Conservation (phyloP, 1,140 invertebrate genomes). For the Portunus trituberculatus region DNA sequence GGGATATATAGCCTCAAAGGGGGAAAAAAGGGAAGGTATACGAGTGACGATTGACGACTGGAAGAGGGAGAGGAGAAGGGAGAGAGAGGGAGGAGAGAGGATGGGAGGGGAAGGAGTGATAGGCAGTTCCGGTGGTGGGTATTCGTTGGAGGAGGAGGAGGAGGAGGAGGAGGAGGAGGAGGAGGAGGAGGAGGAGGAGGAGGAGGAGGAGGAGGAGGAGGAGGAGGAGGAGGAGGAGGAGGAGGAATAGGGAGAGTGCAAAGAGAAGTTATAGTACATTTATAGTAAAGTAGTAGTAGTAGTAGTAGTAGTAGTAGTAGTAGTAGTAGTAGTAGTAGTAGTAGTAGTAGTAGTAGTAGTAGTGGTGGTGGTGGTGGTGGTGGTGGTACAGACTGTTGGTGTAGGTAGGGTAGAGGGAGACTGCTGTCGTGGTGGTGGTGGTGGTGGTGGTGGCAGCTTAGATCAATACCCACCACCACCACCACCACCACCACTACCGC, state of each 20-base stretch:
- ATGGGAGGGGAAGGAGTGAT: not conserved
- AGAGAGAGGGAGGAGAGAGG: not conserved
- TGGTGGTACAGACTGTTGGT: not conserved
- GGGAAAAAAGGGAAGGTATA: not conserved
- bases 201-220: not conserved
- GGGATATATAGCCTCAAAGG: not conserved
- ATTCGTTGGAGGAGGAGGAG: not conserved
- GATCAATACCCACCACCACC: conserved; percentile 38
- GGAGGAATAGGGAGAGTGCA: not conserved
- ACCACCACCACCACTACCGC: conserved; percentile 41
- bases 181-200: not conserved
- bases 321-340: not conserved
- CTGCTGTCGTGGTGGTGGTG: not conserved
- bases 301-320: not conserved
- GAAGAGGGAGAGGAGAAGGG: not conserved
- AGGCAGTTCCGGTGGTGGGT: not conserved
- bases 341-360: not conserved
- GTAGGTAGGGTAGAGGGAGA: not conserved
- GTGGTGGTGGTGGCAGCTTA: conserved; percentile 35
- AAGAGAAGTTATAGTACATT: not conserved
- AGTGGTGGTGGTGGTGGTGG: not conserved
- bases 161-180: conserved; percentile 27
- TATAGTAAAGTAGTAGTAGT: not conserved
- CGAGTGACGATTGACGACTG: not conserved
- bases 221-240: conserved; percentile 20